Evolutionary conservation across 2,113 vertebrate genomes (phyloP).

Genomic region (Piprites chloris): DNA sequence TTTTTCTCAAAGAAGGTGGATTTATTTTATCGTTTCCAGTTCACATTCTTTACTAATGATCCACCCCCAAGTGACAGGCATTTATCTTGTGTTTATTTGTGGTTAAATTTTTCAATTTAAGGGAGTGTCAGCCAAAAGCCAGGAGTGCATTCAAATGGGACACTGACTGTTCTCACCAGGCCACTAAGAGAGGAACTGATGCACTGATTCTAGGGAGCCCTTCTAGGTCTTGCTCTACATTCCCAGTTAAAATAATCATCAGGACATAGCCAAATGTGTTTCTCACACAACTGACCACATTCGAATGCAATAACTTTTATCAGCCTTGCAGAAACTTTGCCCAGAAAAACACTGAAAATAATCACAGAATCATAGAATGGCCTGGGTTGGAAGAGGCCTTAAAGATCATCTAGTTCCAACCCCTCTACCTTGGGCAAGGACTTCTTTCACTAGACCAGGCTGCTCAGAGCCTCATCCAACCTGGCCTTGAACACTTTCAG

Average conservation of each 20-base stretch:
- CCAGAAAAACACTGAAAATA: not conserved
- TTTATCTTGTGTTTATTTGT: not conserved
- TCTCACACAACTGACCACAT: not conserved
- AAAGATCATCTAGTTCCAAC: not conserved
- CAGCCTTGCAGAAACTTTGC: not conserved
- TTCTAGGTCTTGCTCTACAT: not conserved
- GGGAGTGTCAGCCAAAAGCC: not conserved
- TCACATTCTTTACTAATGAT: not conserved
- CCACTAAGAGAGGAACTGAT: not conserved
- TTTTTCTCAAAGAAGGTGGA: not conserved
- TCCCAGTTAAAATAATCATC: not conserved
- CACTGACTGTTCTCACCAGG: not conserved
- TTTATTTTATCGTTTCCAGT: not conserved
- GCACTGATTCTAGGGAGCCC: not conserved
- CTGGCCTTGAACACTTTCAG: not conserved
- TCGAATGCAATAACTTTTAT: accelerated
- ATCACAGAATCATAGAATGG: not conserved
- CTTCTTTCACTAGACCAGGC: not conserved
- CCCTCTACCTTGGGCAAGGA: not conserved
- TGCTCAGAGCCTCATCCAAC: not conserved
- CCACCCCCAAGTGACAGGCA: accelerated
- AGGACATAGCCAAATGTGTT: not conserved
- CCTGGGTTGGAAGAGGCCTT: not conserved
- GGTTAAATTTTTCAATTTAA: not conserved
- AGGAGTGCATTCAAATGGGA: not conserved